Conservation (phyloP, 2,113 vertebrate species). For the Oostethus manadensis region DNA sequence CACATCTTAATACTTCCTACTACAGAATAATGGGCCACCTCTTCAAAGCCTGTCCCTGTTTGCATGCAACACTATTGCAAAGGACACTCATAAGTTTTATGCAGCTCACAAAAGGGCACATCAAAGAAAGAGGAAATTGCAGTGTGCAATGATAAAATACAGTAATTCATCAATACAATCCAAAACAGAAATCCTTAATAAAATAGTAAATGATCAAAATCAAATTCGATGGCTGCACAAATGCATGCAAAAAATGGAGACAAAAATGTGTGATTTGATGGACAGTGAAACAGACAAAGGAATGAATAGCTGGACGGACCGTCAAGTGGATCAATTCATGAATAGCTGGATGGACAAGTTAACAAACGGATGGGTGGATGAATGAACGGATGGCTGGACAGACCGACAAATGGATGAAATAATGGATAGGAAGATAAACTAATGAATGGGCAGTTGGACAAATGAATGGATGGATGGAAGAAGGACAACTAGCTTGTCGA, state of each 20-base stretch:
- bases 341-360: not conserved
- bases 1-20: not conserved
- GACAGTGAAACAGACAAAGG: not conserved
- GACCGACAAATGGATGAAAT: not conserved
- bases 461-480: not conserved
- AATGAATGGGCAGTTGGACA: not conserved
- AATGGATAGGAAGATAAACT: not conserved
- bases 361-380: not conserved
- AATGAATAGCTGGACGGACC: not conserved
- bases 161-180: no score
- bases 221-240: no score
- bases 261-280: not conserved
- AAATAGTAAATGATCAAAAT: no score
- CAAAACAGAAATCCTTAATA: no score
- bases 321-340: not conserved
- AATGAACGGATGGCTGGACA: not conserved
- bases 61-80: no score
- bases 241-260: not conserved
- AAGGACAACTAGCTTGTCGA: no score
- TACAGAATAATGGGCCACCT: no score
- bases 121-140: no score
- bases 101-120: no score
- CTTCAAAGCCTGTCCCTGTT: no score
- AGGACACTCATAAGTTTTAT: no score
- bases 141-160: no score